Conservation (phyloP, 2,113 vertebrate species). For the Phylloscopus whistleri region DNA sequence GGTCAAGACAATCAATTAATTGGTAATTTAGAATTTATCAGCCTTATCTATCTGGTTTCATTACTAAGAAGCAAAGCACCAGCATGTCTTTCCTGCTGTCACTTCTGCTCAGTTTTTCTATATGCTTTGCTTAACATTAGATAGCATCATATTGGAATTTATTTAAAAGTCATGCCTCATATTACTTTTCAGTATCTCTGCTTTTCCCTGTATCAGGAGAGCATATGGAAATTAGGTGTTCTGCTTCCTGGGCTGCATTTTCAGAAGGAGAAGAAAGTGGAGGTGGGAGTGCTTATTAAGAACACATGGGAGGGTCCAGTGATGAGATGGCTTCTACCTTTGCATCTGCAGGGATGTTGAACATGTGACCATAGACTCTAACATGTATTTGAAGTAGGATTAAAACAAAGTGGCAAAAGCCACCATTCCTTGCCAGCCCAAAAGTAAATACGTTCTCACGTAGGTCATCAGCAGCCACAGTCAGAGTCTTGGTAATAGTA, state of each 20-base stretch:
- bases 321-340: background rate
- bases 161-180: background rate
- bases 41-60: background rate
- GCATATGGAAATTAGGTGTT: background rate
- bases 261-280: background rate
- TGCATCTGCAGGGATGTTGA: background rate
- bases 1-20: background rate
- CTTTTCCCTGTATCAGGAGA: background rate
- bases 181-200: background rate
- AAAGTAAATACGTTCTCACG: background rate
- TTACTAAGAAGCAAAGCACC: background rate
- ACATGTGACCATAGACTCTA: background rate
- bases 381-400: background rate
- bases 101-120: background rate
- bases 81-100: background rate
- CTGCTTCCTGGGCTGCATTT: background rate
- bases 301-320: background rate
- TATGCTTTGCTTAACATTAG: background rate
- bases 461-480: background rate
- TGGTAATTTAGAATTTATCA: background rate
- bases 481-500: background rate
- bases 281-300: background rate
- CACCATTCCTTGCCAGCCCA: background rate
- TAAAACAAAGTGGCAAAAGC: background rate
- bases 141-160: background rate